Conservation (phyloP, 2,888 invertebrate species). For the Escarpia spicata region DNA sequence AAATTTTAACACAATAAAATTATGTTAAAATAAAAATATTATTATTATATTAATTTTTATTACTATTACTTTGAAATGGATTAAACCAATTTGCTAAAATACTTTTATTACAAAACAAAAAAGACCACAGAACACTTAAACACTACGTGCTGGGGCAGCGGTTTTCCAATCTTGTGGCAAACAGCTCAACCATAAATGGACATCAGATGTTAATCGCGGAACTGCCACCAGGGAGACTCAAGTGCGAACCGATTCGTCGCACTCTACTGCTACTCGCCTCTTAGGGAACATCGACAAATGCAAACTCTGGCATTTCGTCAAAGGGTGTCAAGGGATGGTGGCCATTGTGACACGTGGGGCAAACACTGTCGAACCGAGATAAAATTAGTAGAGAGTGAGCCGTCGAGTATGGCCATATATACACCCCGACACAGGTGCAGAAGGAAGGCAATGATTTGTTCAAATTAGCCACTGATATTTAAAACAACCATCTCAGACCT, state of each 20-base stretch:
- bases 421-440: neutral
- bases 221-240: neutral
- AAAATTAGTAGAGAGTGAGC: neutral
- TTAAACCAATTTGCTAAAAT: neutral
- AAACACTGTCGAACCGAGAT: neutral
- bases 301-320: conserved; percentile 1
- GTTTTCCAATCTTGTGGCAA: neutral
- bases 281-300: neutral
- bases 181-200: neutral
- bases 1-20: neutral
- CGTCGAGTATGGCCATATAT: neutral
- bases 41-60: neutral
- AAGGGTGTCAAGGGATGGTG: neutral
- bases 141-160: neutral
- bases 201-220: neutral
- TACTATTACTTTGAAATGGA: neutral
- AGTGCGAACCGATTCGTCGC: neutral
- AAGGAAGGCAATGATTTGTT: neutral
- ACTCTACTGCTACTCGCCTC: neutral
- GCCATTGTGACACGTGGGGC: neutral
- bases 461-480: neutral
- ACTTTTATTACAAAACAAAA: neutral
- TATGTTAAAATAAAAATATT: neutral
- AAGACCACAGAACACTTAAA: neutral
- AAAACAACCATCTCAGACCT: neutral